Percentiles rank a stretch among this genome's conserved stretches.
These are phyloP conservation scores for Celastrina argiolus DNA, from an alignment of 2,888 invertebrate species.

Conservation along the genomic window DNA sequence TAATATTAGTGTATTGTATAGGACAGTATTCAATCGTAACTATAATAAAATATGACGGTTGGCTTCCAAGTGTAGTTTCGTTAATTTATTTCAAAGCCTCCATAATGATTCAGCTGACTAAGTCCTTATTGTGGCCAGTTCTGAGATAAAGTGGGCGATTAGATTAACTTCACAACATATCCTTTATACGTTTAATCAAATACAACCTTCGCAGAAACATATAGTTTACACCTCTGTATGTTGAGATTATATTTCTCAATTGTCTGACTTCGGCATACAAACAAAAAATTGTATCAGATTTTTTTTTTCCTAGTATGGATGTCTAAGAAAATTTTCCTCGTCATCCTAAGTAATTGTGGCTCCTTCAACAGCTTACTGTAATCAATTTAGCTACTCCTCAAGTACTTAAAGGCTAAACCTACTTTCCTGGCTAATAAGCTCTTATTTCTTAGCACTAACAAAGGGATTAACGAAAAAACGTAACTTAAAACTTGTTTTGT, in stretches of 20 bases:
- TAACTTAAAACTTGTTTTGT: conserved; percentile 47
- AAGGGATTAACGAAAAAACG: conserved; percentile 27
- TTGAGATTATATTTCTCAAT: background rate
- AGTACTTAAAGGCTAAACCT: background rate
- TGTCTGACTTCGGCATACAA: too few relatives aligned
- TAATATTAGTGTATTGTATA: too few relatives aligned
- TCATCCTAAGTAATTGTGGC: background rate
- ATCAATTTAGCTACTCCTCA: background rate
- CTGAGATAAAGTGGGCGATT: background rate
- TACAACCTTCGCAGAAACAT: background rate
- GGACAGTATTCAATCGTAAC: too few relatives aligned
- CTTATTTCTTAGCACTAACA: background rate
- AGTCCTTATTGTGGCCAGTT: background rate
- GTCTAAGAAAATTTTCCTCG: too few relatives aligned
- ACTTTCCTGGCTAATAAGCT: background rate
- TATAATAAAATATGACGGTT: too few relatives aligned
- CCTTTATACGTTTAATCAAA: background rate
- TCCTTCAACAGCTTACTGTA: background rate
- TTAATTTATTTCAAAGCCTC: background rate
- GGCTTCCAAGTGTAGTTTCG: background rate
- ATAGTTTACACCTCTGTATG: background rate
- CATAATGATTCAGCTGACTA: background rate
- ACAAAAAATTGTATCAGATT: too few relatives aligned
- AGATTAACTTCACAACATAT: background rate
- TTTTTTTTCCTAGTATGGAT: too few relatives aligned